Base-by-base conservation (phyloP, 92 coral and sea anemone species). In the Plumapathes pennacea region DNA sequence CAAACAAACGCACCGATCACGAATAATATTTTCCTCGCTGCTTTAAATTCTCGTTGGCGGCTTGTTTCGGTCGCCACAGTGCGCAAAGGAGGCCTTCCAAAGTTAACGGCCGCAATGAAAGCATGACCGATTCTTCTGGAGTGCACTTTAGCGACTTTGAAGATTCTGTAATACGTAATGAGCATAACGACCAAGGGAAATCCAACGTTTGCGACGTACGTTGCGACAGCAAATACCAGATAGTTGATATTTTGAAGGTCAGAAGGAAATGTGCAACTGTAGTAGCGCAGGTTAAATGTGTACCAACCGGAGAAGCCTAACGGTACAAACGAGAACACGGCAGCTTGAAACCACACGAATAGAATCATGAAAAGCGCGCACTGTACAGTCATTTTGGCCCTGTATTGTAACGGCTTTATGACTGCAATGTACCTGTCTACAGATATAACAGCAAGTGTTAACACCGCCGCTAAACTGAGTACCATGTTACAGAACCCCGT, bases 81-180 rank as follows among this genome's bases (percentile, higher is more conserved):
- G 10, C 83, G 78, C 1, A 81, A 74, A 0, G 82, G 78, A 0
- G 83, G 91, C 4, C 73, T 68, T 17, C 85, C 98, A 10, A 92
- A 62, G 14, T 85, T 82, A 0, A 89, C 84, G 5, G 90, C 85
- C 20, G 77, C 81, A 10, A 92, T 63, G 12, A 92, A 96, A 0
- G 98, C 98, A n/a, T 89, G 98, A 25, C 96, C 98, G 0, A 92
- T 84, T 9, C 98, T 83, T 13, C 90, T 83, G 1, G 98, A 92
- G 32, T 92, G 98, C 2, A 81, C 70, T 39, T 78, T 87, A 1
- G 98, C 98, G 13, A 92, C 96, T 17, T 90, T 87, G 45, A 92
- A 92, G 46, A 92, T 92, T 64, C 82, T 74, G 45, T 88, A 92
- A 40, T 92, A 92, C 8, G 97, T 78, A 7, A 60, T 58, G 4